Percentiles rank a stretch among this genome's conserved stretches.
phyloP scores from a whole-genome alignment of 2,797 vertebrate genomes.

The Rhinella marina region DNA sequence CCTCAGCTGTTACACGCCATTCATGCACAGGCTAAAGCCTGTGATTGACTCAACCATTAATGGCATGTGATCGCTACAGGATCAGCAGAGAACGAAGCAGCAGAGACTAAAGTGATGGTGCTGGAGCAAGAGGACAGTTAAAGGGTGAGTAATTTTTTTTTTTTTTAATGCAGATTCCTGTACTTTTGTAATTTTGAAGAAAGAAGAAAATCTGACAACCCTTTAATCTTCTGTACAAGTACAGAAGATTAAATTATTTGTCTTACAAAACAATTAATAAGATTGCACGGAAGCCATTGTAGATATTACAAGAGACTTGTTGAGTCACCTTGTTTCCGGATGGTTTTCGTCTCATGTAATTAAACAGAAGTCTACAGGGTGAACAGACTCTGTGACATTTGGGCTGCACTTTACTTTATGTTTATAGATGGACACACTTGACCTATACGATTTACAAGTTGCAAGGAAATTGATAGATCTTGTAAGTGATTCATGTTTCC shows the following conservation, averaged over 20 bases:
- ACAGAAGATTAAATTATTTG: not conserved
- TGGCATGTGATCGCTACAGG: no score
- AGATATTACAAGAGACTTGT: not conserved
- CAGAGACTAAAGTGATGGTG: no score
- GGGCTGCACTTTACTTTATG: not conserved
- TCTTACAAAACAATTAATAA: conserved; percentile 14
- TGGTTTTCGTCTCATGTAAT: not conserved
- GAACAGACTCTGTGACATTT: conserved; percentile 27
- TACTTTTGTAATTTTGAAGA: no score
- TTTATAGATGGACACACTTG: conserved; percentile 16
- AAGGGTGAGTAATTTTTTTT: no score
- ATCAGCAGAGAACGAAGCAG: no score
- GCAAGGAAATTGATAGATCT: not conserved
- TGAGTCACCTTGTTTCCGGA: not conserved
- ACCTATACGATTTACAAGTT: conserved; percentile 27
- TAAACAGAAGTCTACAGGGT: not conserved
- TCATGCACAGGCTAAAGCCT: no score
- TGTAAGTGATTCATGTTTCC: not conserved
- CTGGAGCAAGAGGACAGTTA: no score
- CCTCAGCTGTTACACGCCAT: no score
- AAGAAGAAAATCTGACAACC: no score
- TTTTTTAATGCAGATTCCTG: no score
- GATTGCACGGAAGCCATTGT: not conserved
- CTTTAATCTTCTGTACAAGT: not conserved
- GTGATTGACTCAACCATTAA: no score